Base-by-base conservation (phyloP, 2,888 invertebrate species). In the Calameuta idolon region DNA sequence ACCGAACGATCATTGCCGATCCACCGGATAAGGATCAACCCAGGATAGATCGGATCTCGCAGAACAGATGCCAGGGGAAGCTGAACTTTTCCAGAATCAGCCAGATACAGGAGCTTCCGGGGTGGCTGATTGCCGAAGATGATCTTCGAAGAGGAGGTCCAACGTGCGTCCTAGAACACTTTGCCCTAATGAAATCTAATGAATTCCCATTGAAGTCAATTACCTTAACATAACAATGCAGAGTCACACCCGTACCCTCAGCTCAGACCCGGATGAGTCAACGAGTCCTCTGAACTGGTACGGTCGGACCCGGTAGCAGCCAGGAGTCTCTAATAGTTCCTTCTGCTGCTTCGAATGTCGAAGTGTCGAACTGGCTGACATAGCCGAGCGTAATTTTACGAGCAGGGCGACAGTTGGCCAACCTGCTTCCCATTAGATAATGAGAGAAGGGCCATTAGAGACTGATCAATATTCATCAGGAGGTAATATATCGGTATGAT, bases 201-300 rank as follows among this genome's bases (percentile, higher is more conserved):
- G 75, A 82, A 82, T 81, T 83, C 82, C 86, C 85, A 86, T 85
- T 83, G 80, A 75, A 78, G 78, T 85, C 81, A 81, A 85, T 85
- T 82, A 80, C 37, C 55, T 75, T 77, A 73, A 74, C 30, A 73
- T n/a, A 69, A 74, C 73, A 78, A 34, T 76, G 76, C 40, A 73
- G 15, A 69, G 69, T 75, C 35, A 68, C 68, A 73, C 69, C 77
- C 80, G 71, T 33, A 71, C 71, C 31, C 34, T 12, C 12, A 71
- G 33, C 31, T 79, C 68, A n/a, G 69, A 73, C 23, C 40, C 69
- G 74, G 81, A 81, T 85, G 86, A 86, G 83, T 85, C 85, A 84
- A 82, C 82, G 81, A 81, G 82, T 81, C 81, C 83, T 83, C 81
- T 81, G 83, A 78, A 37, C 79, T 55, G 55, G 55, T 55, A 23